Evolutionary conservation across 2,113 vertebrate genomes (phyloP), one percentile per base, ranked within the genome.

Genomic region (Cephalopterus ornatus): DNA sequence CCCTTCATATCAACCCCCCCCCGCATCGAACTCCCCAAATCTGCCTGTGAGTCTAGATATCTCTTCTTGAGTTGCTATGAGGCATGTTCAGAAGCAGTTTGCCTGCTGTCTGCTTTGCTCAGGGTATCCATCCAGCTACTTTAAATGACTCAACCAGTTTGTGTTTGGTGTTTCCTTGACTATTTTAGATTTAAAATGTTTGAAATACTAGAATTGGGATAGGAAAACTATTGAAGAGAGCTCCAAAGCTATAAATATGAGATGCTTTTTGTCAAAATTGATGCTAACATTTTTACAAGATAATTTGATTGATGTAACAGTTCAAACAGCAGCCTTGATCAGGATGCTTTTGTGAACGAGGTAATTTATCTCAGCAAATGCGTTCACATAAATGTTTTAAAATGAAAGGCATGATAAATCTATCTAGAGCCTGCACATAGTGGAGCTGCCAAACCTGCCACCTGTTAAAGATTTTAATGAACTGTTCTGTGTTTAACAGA

Each of bases 381-480:
- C 0, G 1, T 94, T 97, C 94, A 91, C 85, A 92, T 96, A 96
- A 97, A 97, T 97, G 95, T 97, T 98, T 97, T 87, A 93, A 97
- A 98, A 96, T 94, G 87, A 97, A 96, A 98, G 71, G 63, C 56
- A 27, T 95, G 97, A 95, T 97, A 89, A 98, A 98, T 98, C 95
- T 97, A 91, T 96, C 96, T 89, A 9, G 49, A 95, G 71, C 12
- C 50, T 66, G 35, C 33, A 74, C 18, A 23, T 32, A 56, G 49
- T 17, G 61, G 94, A 92, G 77, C 93, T 97, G 97, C 95, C 96
- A 98, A 95, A 95, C 84, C 62, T 97, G 93, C 96, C 97, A 98
- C 97, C 97, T 98, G 96, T 93, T 97, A 86, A 89, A 87, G 88
- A 78, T 95, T 97, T 97, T 98, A 97, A 97, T 95, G 93, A 97